A percentile compares a stretch with the other conserved stretches of the same genome.
Evolutionary conservation across 2,888 invertebrate species (phyloP).

Genomic region (Strigamia maritima): DNA sequence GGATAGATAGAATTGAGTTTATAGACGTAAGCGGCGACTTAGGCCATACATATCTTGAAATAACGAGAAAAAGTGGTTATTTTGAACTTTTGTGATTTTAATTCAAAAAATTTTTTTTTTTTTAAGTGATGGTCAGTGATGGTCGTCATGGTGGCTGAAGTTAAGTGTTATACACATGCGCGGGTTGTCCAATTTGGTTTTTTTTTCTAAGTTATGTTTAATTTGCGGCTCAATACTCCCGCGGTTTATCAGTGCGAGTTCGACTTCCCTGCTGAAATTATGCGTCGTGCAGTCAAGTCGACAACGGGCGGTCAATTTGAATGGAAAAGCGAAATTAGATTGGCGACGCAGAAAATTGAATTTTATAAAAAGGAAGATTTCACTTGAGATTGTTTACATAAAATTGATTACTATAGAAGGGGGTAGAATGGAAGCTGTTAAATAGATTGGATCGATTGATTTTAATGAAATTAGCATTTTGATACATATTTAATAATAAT

Average conservation of each 20-base stretch:
- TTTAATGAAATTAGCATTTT: too few relatives aligned
- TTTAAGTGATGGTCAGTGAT: too few relatives aligned
- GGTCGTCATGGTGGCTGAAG: neutral
- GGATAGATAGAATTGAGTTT: too few relatives aligned
- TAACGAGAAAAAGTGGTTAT: too few relatives aligned
- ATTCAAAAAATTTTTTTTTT: too few relatives aligned
- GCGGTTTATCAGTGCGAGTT: neutral
- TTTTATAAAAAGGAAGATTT: slow-evolving; percentile 13
- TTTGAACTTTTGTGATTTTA: too few relatives aligned
- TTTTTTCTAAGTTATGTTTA: neutral
- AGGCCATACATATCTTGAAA: too few relatives aligned
- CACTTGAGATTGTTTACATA: neutral
- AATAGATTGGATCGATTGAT: slow-evolving; percentile 19
- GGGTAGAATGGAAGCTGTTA: neutral
- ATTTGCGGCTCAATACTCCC: neutral
- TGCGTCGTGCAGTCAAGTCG: neutral
- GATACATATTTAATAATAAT: too few relatives aligned
- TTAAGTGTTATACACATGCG: neutral
- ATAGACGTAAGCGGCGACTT: too few relatives aligned
- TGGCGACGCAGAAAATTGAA: neutral
- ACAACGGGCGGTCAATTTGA: slow-evolving; percentile 12
- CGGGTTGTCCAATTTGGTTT: neutral
- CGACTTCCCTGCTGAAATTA: neutral
- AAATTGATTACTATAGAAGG: slow-evolving; percentile 10
- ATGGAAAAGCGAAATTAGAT: slow-evolving; percentile 7